Conservation (phyloP, 2,888 invertebrate genomes). For the Aleiodes leptofemur region DNA sequence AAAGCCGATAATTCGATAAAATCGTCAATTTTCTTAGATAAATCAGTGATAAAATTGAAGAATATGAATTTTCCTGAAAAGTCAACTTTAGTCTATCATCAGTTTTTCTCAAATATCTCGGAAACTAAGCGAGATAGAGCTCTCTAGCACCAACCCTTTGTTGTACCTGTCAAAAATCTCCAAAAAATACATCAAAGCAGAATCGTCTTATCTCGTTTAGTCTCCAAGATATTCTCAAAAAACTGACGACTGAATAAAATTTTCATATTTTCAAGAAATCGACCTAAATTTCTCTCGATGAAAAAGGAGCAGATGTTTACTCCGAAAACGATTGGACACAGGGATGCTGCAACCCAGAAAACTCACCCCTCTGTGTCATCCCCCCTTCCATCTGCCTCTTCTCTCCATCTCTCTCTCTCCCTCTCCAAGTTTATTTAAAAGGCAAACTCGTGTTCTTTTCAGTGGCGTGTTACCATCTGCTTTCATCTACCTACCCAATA, state of each 20-base stretch:
- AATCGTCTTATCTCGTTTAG: background rate
- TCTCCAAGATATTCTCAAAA: background rate
- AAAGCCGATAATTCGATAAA: too few relatives aligned
- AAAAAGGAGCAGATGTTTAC: too few relatives aligned
- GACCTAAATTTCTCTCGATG: too few relatives aligned
- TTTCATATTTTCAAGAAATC: background rate
- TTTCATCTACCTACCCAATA: slow-evolving; percentile 43
- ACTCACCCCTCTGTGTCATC: too few relatives aligned
- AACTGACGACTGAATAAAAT: too few relatives aligned
- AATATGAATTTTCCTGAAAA: too few relatives aligned
- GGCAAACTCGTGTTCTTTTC: background rate
- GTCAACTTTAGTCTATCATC: too few relatives aligned
- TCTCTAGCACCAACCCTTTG: background rate
- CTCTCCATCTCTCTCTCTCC: background rate
- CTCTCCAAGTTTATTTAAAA: background rate
- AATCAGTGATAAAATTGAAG: too few relatives aligned
- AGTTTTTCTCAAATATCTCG: too few relatives aligned
- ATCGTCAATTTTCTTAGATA: too few relatives aligned
- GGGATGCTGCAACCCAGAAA: too few relatives aligned
- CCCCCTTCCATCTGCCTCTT: background rate
- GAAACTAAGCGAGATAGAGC: background rate
- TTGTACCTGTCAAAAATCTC: background rate
- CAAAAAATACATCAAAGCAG: background rate
- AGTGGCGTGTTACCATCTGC: slow-evolving; percentile 3
- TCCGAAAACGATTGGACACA: too few relatives aligned